Conservation (phyloP, 2,888 invertebrate species). For the Penaeus monodon region DNA sequence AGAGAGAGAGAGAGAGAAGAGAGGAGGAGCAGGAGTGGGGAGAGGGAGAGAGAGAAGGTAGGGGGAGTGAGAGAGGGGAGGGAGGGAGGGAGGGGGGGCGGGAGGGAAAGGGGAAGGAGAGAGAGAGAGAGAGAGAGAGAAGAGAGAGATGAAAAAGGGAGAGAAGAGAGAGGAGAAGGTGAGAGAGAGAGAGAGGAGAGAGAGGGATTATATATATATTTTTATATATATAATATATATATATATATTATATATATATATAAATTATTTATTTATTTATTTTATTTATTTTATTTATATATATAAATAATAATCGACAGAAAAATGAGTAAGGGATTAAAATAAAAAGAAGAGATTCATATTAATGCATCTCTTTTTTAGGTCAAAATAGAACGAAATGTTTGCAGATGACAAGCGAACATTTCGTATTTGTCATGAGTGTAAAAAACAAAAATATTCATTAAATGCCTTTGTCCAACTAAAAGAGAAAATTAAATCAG, state of each 20-base stretch:
- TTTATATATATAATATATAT: too few relatives aligned
- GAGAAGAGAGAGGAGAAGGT: background rate
- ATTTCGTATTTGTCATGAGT: too few relatives aligned
- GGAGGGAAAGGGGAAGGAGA: background rate
- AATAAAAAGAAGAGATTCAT: background rate
- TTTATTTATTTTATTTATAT: too few relatives aligned
- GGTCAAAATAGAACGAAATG: background rate
- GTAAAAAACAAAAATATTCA: too few relatives aligned
- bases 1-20: constrained; percentile 23
- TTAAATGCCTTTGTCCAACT: too few relatives aligned
- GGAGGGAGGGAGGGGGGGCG: background rate
- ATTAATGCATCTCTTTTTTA: too few relatives aligned
- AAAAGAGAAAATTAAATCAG: too few relatives aligned
- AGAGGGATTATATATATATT: too few relatives aligned
- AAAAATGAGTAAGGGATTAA: background rate
- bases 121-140: background rate
- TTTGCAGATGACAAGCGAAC: too few relatives aligned
- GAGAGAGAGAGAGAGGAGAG: constrained; percentile 10
- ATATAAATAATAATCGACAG: background rate
- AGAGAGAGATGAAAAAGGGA: background rate
- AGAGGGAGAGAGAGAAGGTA: background rate
- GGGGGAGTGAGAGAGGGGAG: background rate
- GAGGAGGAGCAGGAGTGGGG: background rate
- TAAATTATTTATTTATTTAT: too few relatives aligned
- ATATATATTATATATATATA: too few relatives aligned